Percentiles rank a stretch among this genome's conserved stretches.
These are phyloP conservation scores for Prochilodus magdalenae DNA, from an alignment of 2,113 vertebrate genomes.

Conservation along the genomic window DNA sequence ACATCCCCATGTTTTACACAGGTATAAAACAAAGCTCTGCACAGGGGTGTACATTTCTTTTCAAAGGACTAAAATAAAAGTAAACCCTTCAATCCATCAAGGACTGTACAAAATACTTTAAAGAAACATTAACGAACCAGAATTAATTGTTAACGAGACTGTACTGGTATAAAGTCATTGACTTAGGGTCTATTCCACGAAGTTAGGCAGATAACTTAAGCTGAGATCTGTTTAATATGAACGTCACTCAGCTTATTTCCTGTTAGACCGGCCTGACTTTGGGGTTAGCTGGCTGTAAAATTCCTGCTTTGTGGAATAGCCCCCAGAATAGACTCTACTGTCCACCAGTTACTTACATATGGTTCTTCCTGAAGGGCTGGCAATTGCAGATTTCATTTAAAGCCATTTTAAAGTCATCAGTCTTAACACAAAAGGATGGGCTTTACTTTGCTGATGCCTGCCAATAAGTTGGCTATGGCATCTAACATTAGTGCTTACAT, in stretches of 20 bases:
- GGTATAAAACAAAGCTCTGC: slow-evolving; percentile 66
- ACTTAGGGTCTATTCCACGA: no score
- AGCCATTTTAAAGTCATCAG: neutral
- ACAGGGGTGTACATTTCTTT: slow-evolving; percentile 54
- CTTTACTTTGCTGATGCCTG: neutral
- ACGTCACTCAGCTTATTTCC: no score
- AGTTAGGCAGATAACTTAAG: no score
- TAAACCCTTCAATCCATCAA: slow-evolving; percentile 47
- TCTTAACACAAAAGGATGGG: neutral
- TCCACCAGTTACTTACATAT: neutral
- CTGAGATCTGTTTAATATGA: no score
- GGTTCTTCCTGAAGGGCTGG: neutral
- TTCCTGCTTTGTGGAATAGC: no score
- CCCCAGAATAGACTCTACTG: neutral
- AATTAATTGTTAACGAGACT: slow-evolving; percentile 33
- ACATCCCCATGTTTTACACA: slow-evolving; percentile 43
- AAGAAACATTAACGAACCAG: slow-evolving; percentile 39
- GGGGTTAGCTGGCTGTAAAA: no score
- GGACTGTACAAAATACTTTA: slow-evolving; percentile 23
- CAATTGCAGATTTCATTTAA: neutral
- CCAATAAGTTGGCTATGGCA: neutral
- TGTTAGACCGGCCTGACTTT: no score
- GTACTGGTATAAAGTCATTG: slow-evolving; percentile 4
- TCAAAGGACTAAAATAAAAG: slow-evolving; percentile 43
- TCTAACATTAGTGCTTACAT: neutral